phyloP scores from a whole-genome alignment of 2,888 invertebrate species.

The Morinoia aosen region DNA sequence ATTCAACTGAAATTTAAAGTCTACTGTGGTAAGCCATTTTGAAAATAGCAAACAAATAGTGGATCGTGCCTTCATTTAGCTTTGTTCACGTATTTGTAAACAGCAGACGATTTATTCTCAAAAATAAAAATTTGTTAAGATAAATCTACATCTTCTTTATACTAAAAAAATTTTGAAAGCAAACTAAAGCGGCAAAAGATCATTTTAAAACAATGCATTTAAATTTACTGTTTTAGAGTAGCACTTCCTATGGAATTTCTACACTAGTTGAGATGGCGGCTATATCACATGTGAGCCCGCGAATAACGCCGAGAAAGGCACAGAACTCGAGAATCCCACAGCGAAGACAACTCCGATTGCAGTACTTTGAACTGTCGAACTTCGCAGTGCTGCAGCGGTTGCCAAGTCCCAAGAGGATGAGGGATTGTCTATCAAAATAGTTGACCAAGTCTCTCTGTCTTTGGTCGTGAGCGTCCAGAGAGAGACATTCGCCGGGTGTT shows the following conservation, averaged over 20 bases:
- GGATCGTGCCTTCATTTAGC: too few species aligned
- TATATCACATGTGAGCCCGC: not conserved
- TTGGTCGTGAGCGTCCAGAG: not conserved
- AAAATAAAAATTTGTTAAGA: not conserved
- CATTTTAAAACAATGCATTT: too few species aligned
- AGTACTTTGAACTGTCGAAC: not conserved
- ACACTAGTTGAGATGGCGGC: not conserved
- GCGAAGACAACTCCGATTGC: not conserved
- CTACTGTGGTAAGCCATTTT: too few species aligned
- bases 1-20: too few species aligned
- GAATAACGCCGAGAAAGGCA: not conserved
- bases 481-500: not conserved
- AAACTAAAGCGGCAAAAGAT: too few species aligned
- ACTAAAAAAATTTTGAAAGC: not conserved
- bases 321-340: not conserved
- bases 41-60: too few species aligned
- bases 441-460: not conserved
- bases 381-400: not conserved
- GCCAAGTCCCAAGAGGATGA: not conserved
- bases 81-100: too few species aligned
- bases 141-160: not conserved
- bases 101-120: not conserved
- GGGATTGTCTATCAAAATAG: not conserved
- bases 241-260: not conserved
- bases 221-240: not conserved